Evolutionary conservation across 2,888 invertebrate genomes (phyloP).

Genomic region (Lysandra bellargus): DNA sequence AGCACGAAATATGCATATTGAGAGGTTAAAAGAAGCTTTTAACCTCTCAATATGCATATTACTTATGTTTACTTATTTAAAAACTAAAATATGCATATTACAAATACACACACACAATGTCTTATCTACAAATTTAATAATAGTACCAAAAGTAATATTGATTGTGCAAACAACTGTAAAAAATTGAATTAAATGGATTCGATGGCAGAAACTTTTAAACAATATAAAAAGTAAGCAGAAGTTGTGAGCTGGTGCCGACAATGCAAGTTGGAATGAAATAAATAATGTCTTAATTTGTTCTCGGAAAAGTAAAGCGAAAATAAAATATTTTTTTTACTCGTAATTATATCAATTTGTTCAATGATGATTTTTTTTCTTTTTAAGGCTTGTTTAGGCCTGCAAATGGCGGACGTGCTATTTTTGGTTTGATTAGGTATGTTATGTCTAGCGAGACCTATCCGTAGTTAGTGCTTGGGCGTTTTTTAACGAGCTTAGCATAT

Average conservation of each 20-base stretch:
- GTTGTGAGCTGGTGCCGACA: neutral
- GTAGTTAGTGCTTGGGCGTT: too few species aligned
- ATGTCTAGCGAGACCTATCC: too few species aligned
- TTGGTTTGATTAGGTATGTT: too few species aligned
- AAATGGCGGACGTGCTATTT: too few species aligned
- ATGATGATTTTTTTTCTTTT: too few species aligned
- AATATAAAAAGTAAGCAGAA: constrained; percentile 4
- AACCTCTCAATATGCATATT: neutral
- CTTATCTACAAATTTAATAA: too few species aligned
- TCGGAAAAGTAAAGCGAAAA: neutral
- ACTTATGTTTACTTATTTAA: too few species aligned
- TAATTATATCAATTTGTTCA: neutral
- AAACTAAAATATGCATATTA: too few species aligned
- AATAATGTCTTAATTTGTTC: neutral
- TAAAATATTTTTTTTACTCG: neutral
- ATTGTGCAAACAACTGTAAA: neutral
- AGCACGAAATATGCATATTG: constrained; percentile 15
- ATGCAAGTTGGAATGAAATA: neutral
- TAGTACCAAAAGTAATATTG: too few species aligned
- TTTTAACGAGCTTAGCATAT: too few species aligned
- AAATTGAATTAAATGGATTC: neutral
- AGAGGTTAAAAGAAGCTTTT: neutral
- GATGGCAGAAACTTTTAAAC: neutral
- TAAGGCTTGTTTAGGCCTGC: too few species aligned
- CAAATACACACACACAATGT: too few species aligned